phyloP scores from a whole-genome alignment of 2,113 vertebrate genomes.

The Syngnathoides biaculeatus region DNA sequence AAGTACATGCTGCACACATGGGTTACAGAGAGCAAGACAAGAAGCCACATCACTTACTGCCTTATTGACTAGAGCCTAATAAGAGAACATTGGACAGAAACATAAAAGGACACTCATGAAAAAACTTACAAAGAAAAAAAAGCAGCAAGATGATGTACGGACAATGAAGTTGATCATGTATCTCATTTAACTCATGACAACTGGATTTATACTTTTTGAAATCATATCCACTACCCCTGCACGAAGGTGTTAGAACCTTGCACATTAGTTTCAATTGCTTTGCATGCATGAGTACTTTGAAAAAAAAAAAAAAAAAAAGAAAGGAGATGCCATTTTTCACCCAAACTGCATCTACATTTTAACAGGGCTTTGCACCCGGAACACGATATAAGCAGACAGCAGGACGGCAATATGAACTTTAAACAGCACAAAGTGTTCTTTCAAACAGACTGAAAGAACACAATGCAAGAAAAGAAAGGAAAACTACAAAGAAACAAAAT shows the following conservation, averaged over 20 bases:
- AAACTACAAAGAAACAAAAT: slow-evolving; percentile 14
- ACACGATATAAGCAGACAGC: slow-evolving; percentile 21
- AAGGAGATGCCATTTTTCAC: slow-evolving; percentile 12
- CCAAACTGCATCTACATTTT: slow-evolving; percentile 6
- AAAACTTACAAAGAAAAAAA: slow-evolving; percentile 48
- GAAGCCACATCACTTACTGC: slow-evolving; percentile 74
- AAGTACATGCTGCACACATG: slow-evolving; percentile 57
- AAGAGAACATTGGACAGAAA: slow-evolving; percentile 64
- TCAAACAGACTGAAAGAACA: slow-evolving; percentile 11
- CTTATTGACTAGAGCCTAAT: slow-evolving; percentile 72
- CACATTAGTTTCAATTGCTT: slow-evolving; percentile 41
- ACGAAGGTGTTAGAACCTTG: slow-evolving; percentile 33
- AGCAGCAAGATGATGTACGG: slow-evolving; percentile 66
- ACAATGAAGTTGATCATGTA: slow-evolving; percentile 51
- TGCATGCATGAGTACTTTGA: slow-evolving; percentile 50
- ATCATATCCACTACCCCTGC: slow-evolving; percentile 40
- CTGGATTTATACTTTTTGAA: slow-evolving; percentile 42
- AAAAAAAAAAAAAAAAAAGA: background rate
- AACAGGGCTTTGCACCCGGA: background rate
- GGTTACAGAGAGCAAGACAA: slow-evolving; percentile 60
- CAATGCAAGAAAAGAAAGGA: slow-evolving; percentile 30
- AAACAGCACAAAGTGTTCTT: slow-evolving; percentile 14
- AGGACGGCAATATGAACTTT: slow-evolving; percentile 8
- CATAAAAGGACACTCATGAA: slow-evolving; percentile 39
- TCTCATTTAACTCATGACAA: slow-evolving; percentile 54